Evolutionary conservation across 2,113 vertebrate genomes (phyloP), one percentile per base, ranked within the genome.

Genomic region (Oceanites oceanicus): DNA sequence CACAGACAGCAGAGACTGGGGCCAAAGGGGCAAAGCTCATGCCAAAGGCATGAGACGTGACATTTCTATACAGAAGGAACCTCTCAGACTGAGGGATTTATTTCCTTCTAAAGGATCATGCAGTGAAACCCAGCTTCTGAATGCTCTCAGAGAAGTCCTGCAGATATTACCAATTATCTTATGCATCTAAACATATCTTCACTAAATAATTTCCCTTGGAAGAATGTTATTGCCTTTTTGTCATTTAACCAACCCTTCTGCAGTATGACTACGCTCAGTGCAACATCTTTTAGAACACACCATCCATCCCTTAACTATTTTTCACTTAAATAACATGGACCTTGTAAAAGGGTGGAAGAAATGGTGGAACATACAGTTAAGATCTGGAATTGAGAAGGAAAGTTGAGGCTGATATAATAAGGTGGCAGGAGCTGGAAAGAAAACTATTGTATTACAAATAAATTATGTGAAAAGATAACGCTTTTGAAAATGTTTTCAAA

Each of bases 401-500:
- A 58, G 55, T 38, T 38, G 47, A 75, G 30, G 17, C 18, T 52
- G 32, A 62, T 17, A 18, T 17, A 47, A 42, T 38, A 63, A 88
- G 38, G 34, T 59, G 44, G 9, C 47, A 95, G 26, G 17, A 79
- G 7, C 29, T 83, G 47, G 22, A 44, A 55, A 61, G n/a, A 36
- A 88, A 66, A n/a, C 25, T 25, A 10, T 36, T 84, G 15, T 81
- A 27, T 75, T 74, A 72, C 29, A 68, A 82, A 65, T 19, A 86
- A 4, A 52, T 42, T 47, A 40, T 50, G 26, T 49, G 67, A 79
- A 72, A 76, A 9, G 17, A 36, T 65, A 68, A 52, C 0, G 1
- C 6, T 42, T 84, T 90, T 44, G 36, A 79, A 95, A 93, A 86
- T 36, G 40, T 63, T 85, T 78, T 88, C 27, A 73, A 53, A 90